A percentile compares a stretch with the other conserved stretches of the same genome.
phyloP scores from a whole-genome alignment of 2,888 invertebrate species.

The Pocota personata region DNA sequence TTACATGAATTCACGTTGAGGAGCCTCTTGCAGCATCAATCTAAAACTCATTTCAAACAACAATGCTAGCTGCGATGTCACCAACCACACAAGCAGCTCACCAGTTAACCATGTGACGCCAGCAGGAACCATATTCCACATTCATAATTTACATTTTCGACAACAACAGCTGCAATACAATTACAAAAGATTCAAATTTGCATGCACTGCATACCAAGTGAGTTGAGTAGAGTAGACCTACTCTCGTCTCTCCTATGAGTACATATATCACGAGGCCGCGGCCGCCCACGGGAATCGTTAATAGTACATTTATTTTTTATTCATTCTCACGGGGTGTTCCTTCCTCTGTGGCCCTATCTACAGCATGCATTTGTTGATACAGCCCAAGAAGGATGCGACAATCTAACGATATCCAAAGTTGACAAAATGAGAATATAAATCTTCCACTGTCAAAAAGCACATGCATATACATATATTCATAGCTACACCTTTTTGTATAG shows the following conservation, averaged over 20 bases:
- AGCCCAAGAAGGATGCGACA: conserved; percentile 15
- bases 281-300: not conserved
- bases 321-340: not conserved
- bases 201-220: conserved; percentile 17
- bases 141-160: conserved; percentile 47
- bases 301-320: not conserved
- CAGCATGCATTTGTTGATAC: conserved; percentile 29
- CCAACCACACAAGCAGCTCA: not conserved
- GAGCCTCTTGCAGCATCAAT: not conserved
- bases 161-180: conserved; percentile 50
- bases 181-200: conserved; percentile 43
- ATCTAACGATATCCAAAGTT: conserved; percentile 34
- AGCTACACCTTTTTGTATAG: not conserved
- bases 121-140: conserved; percentile 8
- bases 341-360: not conserved
- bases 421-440: conserved; percentile 52
- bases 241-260: not conserved
- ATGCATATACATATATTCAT: too few species aligned
- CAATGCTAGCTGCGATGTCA: conserved; percentile 10
- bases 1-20: conserved; percentile 5
- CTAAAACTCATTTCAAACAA: conserved; percentile 19
- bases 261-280: not conserved
- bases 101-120: not conserved
- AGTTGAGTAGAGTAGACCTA: not conserved
- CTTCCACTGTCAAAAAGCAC: conserved; percentile 25